These are phyloP conservation scores for Drosophila parabipectinata DNA, from an alignment of 1,140 invertebrate species.

Conservation along the genomic window DNA sequence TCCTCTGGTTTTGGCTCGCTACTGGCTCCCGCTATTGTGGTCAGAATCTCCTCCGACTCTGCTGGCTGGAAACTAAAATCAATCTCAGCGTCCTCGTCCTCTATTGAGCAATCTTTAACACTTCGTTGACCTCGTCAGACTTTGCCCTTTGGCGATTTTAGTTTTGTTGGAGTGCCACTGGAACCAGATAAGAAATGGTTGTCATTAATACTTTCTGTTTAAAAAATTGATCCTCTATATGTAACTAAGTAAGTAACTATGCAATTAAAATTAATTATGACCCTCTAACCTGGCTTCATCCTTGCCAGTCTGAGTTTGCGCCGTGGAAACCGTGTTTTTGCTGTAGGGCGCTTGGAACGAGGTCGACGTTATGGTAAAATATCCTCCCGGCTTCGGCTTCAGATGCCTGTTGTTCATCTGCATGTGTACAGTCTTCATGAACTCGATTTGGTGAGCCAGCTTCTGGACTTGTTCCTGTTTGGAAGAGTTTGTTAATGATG, in stretches of 20 bases:
- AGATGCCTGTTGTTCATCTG: conserved; percentile 95
- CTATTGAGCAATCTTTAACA: conserved; percentile 84
- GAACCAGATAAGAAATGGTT: background rate
- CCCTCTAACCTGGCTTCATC: conserved; percentile 36
- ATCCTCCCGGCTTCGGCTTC: conserved; percentile 91
- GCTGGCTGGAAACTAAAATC: conserved; percentile 72
- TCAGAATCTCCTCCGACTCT: conserved; percentile 28
- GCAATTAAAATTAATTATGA: too few species aligned
- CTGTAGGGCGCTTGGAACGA: conserved; percentile 83
- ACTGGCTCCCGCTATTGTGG: background rate
- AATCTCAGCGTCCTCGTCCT: conserved; percentile 58
- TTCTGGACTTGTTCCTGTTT: conserved; percentile 95
- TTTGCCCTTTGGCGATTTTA: conserved; percentile 77
- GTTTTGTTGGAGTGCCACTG: conserved; percentile 75
- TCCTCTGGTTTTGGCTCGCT: conserved; percentile 31
- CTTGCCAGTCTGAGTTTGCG: conserved; percentile 80
- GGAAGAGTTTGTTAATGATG: background rate
- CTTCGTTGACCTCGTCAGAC: conserved; percentile 84
- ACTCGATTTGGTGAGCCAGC: conserved; percentile 94
- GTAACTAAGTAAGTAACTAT: background rate
- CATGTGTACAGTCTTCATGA: conserved; percentile 97
- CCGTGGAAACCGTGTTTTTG: conserved; percentile 74
- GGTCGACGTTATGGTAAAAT: conserved; percentile 87
- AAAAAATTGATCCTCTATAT: background rate
- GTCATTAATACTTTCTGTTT: background rate